Conservation (phyloP, 1,140 invertebrate genomes). For the Seison nebaliae region DNA sequence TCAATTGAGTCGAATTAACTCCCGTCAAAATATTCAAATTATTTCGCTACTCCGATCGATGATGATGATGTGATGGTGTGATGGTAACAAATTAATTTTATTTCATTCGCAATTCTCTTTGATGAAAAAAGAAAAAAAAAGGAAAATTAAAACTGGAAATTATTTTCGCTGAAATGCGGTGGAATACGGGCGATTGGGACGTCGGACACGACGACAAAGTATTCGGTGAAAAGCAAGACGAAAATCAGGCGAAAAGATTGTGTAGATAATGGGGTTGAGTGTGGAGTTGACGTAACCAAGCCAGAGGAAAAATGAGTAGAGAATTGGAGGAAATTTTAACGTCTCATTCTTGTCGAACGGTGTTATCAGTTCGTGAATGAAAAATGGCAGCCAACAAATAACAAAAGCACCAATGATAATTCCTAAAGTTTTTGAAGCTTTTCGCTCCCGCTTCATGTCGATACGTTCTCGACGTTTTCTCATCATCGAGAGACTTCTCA, state of each 20-base stretch:
- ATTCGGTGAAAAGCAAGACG: constrained; percentile 24
- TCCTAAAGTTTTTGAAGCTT: constrained; percentile 29
- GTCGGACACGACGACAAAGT: no score
- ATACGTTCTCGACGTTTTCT: constrained; percentile 18
- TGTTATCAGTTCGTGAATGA: constrained; percentile 22
- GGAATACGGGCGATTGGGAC: no score
- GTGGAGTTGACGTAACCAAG: constrained; percentile 25
- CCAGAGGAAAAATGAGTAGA: constrained; percentile 15
- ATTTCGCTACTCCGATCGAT: no score
- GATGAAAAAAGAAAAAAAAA: no score
- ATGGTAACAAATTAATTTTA: no score
- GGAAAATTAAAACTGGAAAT: no score
- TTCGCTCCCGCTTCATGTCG: constrained; percentile 28
- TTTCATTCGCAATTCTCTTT: no score
- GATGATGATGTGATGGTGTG: no score
- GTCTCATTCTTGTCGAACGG: constrained; percentile 17
- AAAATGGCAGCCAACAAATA: constrained; percentile 28
- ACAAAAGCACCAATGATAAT: constrained; percentile 29
- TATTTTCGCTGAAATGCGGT: no score
- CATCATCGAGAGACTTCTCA: neutral
- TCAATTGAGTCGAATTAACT: no score
- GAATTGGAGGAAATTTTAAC: neutral
- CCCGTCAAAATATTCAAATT: no score
- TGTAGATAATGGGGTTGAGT: constrained; percentile 27
- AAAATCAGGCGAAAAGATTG: constrained; percentile 27